Evolutionary conservation across 2,797 vertebrate genomes (phyloP).

Genomic region (Esox lucius): DNA sequence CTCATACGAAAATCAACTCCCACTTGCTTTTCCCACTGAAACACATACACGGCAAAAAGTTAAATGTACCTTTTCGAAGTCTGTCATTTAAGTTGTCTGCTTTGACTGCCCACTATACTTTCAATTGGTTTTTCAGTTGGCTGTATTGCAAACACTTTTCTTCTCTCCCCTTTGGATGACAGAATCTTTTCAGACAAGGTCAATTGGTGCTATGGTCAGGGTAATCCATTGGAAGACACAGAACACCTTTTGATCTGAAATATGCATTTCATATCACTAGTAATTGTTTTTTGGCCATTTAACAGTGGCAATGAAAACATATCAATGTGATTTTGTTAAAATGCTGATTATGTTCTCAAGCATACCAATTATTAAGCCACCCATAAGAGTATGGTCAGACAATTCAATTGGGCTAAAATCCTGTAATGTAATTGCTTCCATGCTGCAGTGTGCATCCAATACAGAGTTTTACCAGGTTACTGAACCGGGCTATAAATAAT

Average conservation of each 20-base stretch:
- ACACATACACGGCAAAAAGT: background rate
- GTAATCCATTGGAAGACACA: constrained; percentile 20
- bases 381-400: constrained; percentile 13
- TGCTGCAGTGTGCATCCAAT: background rate
- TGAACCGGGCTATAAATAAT: constrained; percentile 1
- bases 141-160: background rate
- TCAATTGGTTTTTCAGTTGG: background rate
- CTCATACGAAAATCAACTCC: background rate
- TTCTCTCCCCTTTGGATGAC: background rate
- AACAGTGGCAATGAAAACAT: constrained; percentile 21
- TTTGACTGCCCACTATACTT: background rate
- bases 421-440: background rate
- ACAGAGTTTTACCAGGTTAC: background rate
- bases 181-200: constrained; percentile 11
- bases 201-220: constrained; percentile 7
- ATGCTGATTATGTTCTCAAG: constrained; percentile 10
- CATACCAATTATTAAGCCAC: constrained; percentile 15
- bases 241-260: constrained; percentile 16
- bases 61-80: background rate
- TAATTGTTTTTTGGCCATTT: constrained; percentile 20
- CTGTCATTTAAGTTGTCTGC: background rate
- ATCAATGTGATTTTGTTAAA: constrained; percentile 14
- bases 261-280: background rate
- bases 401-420: constrained; percentile 1
- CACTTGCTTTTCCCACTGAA: background rate